A percentile compares a stretch with the other conserved stretches of the same genome.
Evolutionary conservation across 2,888 invertebrate genomes (phyloP).

Genomic region (Magallana nippona): DNA sequence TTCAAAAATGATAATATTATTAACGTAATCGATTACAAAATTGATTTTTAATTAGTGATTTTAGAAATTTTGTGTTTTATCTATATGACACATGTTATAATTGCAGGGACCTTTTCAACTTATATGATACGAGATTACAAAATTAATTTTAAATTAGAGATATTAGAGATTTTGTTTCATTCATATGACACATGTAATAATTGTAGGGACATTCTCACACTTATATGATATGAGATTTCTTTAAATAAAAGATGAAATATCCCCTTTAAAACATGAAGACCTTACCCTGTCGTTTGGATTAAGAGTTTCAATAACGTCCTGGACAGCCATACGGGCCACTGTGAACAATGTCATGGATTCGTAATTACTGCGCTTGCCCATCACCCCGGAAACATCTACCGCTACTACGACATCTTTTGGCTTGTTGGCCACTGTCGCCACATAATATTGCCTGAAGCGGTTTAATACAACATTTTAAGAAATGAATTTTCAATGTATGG

Average conservation of each 20-base stretch:
- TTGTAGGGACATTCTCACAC: neutral
- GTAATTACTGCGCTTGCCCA: neutral
- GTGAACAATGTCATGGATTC: constrained; percentile 2
- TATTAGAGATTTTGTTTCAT: no score
- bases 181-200: no score
- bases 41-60: no score
- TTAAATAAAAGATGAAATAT: neutral
- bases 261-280: neutral
- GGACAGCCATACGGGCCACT: constrained; percentile 39
- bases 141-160: no score
- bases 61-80: no score
- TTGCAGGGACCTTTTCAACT: neutral
- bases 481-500: neutral
- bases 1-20: no score
- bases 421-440: constrained; percentile 25
- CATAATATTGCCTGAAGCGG: constrained; percentile 39
- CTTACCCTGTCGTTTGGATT: constrained; percentile 46
- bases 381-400: constrained; percentile 40
- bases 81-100: no score
- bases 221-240: neutral
- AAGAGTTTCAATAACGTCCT: constrained; percentile 25
- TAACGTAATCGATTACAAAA: no score
- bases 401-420: constrained; percentile 43
- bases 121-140: neutral
- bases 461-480: neutral